Conservation (phyloP, 92 coral and sea anemone genomes). For the Bergia sp. region DNA sequence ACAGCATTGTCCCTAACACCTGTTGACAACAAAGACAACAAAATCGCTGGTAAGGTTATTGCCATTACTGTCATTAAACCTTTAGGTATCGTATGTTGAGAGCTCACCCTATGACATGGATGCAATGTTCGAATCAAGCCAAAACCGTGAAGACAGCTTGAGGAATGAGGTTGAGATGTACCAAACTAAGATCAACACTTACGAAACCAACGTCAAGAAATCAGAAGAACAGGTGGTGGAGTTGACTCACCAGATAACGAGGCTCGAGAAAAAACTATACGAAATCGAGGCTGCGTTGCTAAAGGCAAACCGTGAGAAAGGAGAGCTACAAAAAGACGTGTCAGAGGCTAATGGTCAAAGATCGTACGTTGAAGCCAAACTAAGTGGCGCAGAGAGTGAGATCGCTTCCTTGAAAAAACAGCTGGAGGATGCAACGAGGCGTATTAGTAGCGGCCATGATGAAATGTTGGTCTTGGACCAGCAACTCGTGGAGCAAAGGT, state of each 20-base stretch:
- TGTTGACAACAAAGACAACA: background rate
- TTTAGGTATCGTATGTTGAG: constrained; percentile 52
- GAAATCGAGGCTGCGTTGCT: constrained; percentile 67
- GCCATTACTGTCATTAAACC: background rate
- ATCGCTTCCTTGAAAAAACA: constrained; percentile 67
- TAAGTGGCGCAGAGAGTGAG: constrained; percentile 61
- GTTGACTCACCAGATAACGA: constrained; percentile 60
- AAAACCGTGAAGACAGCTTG: constrained; percentile 72
- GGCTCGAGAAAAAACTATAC: constrained; percentile 70
- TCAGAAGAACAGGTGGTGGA: constrained; percentile 67
- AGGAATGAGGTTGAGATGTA: constrained; percentile 63
- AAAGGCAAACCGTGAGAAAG: constrained; percentile 69
- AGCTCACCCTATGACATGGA: constrained; percentile 73
- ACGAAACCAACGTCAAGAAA: constrained; percentile 64
- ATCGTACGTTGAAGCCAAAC: constrained; percentile 66
- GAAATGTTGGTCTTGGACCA: constrained; percentile 76
- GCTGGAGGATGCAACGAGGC: constrained; percentile 62
- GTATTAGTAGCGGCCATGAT: constrained; percentile 70
- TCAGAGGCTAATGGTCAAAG: constrained; percentile 52
- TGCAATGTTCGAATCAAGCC: constrained; percentile 69
- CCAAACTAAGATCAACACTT: constrained; percentile 56
- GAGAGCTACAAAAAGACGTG: constrained; percentile 72
- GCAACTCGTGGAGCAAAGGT: constrained; percentile 70
- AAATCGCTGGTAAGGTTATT: background rate
- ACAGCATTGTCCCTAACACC: too few relatives aligned